A percentile compares a stretch with the other conserved stretches of the same genome.
Evolutionary conservation across 35 echinoderm and acorn worm genomes (phyloP).

Genomic region (Anneissia japonica): DNA sequence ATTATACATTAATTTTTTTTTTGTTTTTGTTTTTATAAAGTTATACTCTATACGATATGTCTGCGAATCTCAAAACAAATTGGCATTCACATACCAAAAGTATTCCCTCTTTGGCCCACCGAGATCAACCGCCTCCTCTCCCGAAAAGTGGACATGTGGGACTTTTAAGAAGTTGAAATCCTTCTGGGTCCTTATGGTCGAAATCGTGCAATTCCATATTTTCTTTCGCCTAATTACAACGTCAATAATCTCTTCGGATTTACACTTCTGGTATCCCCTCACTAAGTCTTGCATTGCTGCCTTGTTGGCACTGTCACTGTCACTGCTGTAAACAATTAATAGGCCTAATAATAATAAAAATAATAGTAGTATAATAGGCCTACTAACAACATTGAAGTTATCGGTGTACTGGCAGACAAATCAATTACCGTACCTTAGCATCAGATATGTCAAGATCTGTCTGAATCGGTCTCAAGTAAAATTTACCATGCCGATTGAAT

Average conservation of each 20-base stretch:
- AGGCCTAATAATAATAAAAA: no score
- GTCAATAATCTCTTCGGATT: background rate
- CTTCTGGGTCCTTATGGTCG: background rate
- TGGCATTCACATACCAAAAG: slow-evolving; percentile 16
- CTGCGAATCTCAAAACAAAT: background rate
- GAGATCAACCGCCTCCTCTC: slow-evolving; percentile 20
- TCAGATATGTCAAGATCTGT: no score
- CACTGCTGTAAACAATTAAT: no score
- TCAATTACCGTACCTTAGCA: no score
- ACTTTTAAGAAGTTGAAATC: background rate
- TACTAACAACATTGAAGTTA: no score
- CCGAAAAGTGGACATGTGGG: slow-evolving; percentile 2
- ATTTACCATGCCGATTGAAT: no score
- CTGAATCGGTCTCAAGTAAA: no score
- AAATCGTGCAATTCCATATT: background rate
- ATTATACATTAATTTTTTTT: no score
- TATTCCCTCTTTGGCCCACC: slow-evolving; percentile 19
- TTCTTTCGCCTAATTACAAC: slow-evolving; percentile 10
- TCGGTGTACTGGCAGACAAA: no score
- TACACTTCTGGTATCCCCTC: background rate
- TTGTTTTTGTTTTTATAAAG: background rate
- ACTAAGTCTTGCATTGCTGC: background rate
- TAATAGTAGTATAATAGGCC: no score
- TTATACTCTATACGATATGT: background rate
- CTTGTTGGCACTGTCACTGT: background rate